phyloP scores from a whole-genome alignment of 2,888 invertebrate species.

The Spialia ferax region DNA sequence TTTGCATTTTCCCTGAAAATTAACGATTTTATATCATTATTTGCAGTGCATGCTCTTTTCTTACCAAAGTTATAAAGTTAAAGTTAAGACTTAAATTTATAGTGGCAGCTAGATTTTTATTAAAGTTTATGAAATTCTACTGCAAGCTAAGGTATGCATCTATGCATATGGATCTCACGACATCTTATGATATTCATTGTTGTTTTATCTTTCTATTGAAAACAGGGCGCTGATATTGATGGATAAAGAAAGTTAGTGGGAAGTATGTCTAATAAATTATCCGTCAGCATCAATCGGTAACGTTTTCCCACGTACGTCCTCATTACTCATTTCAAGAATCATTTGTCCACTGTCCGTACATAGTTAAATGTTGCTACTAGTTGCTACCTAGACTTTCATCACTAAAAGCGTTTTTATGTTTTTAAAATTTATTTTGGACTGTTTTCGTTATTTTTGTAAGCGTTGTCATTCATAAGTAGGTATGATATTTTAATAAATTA shows the following conservation, averaged over 20 bases:
- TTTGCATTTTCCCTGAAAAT: conserved; percentile 77
- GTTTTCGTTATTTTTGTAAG: too few relatives aligned
- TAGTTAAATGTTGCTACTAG: background rate
- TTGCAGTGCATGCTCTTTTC: too few relatives aligned
- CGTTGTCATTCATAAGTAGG: too few relatives aligned
- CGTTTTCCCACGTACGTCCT: conserved; percentile 38
- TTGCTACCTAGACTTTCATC: background rate
- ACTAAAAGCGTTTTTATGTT: background rate
- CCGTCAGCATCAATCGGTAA: conserved; percentile 17
- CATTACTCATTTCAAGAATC: conserved; percentile 27
- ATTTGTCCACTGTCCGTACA: conserved; percentile 9
- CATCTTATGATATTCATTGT: background rate
- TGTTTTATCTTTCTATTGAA: background rate
- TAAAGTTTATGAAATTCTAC: too few relatives aligned
- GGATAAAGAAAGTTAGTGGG: conserved; percentile 35
- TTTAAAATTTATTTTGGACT: background rate
- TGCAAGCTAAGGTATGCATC: background rate
- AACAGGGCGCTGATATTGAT: conserved; percentile 13
- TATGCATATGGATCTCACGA: background rate
- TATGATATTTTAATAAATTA: too few relatives aligned
- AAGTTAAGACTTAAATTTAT: too few relatives aligned
- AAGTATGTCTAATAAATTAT: conserved; percentile 36
- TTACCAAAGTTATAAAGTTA: too few relatives aligned
- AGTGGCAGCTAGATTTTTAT: too few relatives aligned
- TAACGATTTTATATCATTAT: background rate